A percentile compares a stretch with the other conserved stretches of the same genome.
Conservation (phyloP, 2,888 invertebrate genomes). For the Hetaerina titia region DNA sequence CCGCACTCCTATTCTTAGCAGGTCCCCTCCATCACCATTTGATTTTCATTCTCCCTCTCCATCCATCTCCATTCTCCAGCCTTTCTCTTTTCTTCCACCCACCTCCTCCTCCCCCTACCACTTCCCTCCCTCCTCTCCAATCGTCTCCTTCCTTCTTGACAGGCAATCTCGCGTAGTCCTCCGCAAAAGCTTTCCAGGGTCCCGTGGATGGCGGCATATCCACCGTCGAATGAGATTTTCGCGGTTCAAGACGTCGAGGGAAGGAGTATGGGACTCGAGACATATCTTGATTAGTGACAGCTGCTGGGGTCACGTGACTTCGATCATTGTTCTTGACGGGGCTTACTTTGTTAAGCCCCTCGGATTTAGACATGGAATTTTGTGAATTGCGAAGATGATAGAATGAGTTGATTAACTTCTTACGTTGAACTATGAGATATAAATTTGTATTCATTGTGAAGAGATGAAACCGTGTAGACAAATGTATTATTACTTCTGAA, state of each 20-base stretch:
- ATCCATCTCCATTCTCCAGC: constrained; percentile 31
- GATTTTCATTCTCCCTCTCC: constrained; percentile 32
- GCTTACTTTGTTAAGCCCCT: constrained; percentile 50
- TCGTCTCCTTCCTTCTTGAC: constrained; percentile 45
- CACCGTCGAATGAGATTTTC: constrained; percentile 63
- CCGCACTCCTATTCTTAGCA: not conserved
- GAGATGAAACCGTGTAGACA: not conserved
- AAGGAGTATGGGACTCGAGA: constrained; percentile 24
- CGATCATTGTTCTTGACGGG: constrained; percentile 62
- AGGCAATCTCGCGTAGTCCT: constrained; percentile 57
- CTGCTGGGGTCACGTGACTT: constrained; percentile 56
- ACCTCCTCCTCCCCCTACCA: too few relatives aligned
- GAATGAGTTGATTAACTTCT: not conserved
- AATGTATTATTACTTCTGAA: not conserved
- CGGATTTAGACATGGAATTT: not conserved
- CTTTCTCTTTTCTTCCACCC: not conserved
- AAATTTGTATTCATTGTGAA: not conserved
- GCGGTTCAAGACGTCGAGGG: constrained; percentile 61
- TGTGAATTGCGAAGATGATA: not conserved
- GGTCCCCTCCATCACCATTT: not conserved
- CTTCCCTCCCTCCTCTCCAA: not conserved
- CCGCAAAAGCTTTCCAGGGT: not conserved
- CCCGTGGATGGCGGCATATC: constrained; percentile 28
- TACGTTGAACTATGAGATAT: not conserved
- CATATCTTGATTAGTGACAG: constrained; percentile 63